These are phyloP conservation scores for Pangasianodon gigas DNA, from an alignment of 2,113 vertebrate species.

Conservation along the genomic window DNA sequence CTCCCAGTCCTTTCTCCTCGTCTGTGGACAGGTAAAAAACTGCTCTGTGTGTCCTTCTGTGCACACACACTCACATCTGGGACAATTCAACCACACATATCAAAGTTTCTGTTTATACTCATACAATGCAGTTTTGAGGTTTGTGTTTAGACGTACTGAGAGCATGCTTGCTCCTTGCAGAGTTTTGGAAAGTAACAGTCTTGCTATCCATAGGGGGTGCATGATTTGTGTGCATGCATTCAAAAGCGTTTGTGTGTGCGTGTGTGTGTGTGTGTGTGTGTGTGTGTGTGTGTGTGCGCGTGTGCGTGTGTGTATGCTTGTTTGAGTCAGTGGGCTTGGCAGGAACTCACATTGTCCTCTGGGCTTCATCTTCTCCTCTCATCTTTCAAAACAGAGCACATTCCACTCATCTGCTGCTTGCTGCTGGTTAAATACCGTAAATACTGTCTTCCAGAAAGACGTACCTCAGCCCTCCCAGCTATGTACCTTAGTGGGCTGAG, in stretches of 20 bases:
- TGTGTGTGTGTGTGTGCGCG: conserved; percentile 4
- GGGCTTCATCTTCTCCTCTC: conserved; percentile 11
- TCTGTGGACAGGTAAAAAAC: conserved; percentile 82
- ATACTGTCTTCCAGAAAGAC: not conserved
- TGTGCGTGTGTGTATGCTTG: not conserved
- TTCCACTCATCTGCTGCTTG: conserved; percentile 2
- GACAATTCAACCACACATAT: not conserved
- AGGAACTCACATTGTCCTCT: conserved; percentile 22
- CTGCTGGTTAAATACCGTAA: conserved; percentile 8
- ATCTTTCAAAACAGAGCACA: conserved; percentile 26
- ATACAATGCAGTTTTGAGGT: conserved; percentile 52
- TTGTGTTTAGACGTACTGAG: conserved; percentile 47
- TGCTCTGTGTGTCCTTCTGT: not conserved
- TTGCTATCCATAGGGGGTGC: conserved; percentile 52
- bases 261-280: not conserved
- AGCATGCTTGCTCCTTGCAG: conserved; percentile 50
- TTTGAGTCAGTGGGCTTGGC: not conserved
- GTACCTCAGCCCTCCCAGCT: conserved; percentile 23
- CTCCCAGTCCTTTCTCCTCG: conserved; percentile 72
- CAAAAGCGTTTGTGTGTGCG: not conserved
- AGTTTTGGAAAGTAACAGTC: conserved; percentile 19
- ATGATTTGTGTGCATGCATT: not conserved
- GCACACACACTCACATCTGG: conserved; percentile 1
- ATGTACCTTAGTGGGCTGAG: conserved; percentile 50
- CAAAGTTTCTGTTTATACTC: conserved; percentile 23